A percentile compares a stretch with the other conserved stretches of the same genome.
These are phyloP conservation scores for Sinotaia quadrata DNA, from an alignment of 2,888 invertebrate species.

Conservation along the genomic window DNA sequence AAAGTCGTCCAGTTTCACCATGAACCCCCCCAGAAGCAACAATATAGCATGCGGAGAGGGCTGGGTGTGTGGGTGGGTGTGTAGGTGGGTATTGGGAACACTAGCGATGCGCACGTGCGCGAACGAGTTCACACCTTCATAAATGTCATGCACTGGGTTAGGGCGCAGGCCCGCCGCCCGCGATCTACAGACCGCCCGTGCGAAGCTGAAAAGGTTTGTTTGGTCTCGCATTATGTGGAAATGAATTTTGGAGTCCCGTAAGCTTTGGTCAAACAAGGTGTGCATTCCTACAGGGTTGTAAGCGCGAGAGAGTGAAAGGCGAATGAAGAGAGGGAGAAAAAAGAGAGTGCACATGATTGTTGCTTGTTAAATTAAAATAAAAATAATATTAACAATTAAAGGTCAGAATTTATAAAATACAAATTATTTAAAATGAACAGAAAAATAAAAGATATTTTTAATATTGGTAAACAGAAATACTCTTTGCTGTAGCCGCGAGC, in stretches of 20 bases:
- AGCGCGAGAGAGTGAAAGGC: background rate
- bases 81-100: background rate
- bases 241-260: conserved; percentile 18
- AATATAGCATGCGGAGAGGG: no score
- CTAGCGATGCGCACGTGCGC: background rate
- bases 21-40: no score
- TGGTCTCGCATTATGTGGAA: conserved; percentile 20
- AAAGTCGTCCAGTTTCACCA: no score
- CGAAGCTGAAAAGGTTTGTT: background rate
- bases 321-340: background rate
- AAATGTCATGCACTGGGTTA: conserved; percentile 11
- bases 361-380: background rate
- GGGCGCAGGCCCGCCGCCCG: conserved; percentile 10
- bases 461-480: no score
- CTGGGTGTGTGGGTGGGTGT: background rate
- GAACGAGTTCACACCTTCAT: conserved; percentile 10
- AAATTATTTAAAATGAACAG: no score
- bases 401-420: no score
- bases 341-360: background rate
- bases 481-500: no score
- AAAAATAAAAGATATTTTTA: no score
- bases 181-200: conserved; percentile 13
- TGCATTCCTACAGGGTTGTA: conserved; percentile 10
- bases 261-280: conserved; percentile 13
- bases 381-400: no score